These are phyloP conservation scores for Neosalanx taihuensis DNA, from an alignment of 2,797 vertebrate genomes.

Conservation along the genomic window DNA sequence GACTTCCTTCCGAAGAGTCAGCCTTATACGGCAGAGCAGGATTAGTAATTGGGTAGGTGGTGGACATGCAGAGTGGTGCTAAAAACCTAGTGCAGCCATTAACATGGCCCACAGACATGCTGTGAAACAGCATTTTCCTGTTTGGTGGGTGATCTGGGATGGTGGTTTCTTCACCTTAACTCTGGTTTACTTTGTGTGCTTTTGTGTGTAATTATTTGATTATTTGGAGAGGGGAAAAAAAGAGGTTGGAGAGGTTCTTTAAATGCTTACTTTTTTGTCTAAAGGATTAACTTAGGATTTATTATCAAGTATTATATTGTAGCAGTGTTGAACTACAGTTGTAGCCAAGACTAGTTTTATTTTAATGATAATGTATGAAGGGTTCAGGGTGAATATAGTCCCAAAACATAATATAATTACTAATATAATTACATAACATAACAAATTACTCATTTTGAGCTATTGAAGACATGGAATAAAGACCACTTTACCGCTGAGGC, in stretches of 20 bases:
- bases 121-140: neutral
- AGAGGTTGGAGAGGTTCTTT: no score
- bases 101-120: slow-evolving; percentile 23
- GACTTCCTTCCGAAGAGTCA: slow-evolving; percentile 79
- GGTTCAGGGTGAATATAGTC: neutral
- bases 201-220: neutral
- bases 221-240: neutral
- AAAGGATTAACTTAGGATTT: no score
- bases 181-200: neutral
- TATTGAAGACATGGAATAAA: neutral
- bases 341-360: neutral
- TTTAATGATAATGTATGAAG: neutral
- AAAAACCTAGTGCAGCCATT: slow-evolving; percentile 29
- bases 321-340: no score
- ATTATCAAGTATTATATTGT: no score
- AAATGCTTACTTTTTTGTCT: neutral
- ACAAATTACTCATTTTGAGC: neutral
- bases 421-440: no score
- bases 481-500: neutral
- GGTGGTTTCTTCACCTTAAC: neutral
- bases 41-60: slow-evolving; percentile 67
- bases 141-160: neutral
- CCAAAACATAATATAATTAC: no score
- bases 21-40: slow-evolving; percentile 66
- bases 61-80: slow-evolving; percentile 31